Base-by-base conservation (phyloP, 2,113 vertebrate genomes). In the Hiodon tergisus region DNA sequence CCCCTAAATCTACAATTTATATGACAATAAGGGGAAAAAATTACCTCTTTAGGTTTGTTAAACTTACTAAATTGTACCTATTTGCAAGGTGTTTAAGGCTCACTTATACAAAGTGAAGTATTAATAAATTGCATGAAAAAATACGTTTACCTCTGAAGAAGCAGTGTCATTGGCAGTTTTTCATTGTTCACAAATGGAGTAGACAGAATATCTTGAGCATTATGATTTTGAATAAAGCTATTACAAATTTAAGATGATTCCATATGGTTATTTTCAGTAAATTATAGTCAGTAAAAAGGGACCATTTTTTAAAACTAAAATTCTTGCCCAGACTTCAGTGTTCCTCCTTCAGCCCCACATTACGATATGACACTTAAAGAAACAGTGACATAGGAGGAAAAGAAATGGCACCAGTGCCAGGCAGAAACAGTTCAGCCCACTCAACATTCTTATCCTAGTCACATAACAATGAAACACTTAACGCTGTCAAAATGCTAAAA, bases 331-430 rank as follows among this genome's bases (percentile, higher is more conserved):
- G 7, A 62, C n/a, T 69, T 11, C 10, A 62, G 48, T 11, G n/a
- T 76, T 62, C 11, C 47, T 59, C 55, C 65, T 2, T 60, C 11
- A 60, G 66, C 54, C 52, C 46, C 58, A 17, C 50, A 16, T 61
- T 11, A 16, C 69, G 67, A 48, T 13, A 46, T 69, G 58, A 69
- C 14, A 76, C 51, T 69, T 46, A 51, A 53, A 52, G 50, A 76
- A 76, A 17, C 51, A 61, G 61, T 69, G 67, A 69, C 58, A 48
- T 62, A 47, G 50, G 74, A 31, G 17, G 50, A 62, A 62, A 76
- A 70, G 31, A 50, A 46, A 17, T 46, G 58, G 62, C 4, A 53
- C 8, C n/a, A 51, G 4, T 71, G 58, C 58, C 48, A 76, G 65
- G 59, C 31, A 9, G 58, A 53, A 69, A 47, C 14, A 70, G 58